These are phyloP conservation scores for Thymallus thymallus DNA, from an alignment of 2,113 vertebrate genomes.

Conservation along the genomic window DNA sequence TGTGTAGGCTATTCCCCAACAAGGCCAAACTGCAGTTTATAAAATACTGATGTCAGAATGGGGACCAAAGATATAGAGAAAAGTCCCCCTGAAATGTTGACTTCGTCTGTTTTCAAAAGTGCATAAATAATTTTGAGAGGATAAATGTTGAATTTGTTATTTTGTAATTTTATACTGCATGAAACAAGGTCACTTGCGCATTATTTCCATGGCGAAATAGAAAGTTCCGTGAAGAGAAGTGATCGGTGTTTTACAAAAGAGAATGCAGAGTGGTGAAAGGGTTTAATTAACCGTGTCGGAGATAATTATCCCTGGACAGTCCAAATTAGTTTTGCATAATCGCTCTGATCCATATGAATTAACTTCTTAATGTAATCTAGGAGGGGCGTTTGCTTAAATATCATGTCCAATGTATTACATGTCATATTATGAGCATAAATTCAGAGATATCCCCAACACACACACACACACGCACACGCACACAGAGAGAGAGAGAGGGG, in stretches of 20 bases:
- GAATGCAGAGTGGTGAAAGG: constrained; percentile 86
- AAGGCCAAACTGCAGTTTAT: neutral
- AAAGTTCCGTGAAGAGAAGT: constrained; percentile 89
- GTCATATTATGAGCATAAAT: constrained; percentile 15
- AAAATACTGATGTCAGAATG: neutral
- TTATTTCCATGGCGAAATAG: constrained; percentile 80
- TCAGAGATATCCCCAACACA: neutral
- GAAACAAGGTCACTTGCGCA: constrained; percentile 63
- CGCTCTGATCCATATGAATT: constrained; percentile 96
- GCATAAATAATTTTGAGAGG: neutral
- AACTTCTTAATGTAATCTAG: constrained; percentile 87
- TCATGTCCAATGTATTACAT: constrained; percentile 19
- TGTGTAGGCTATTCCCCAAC: no score
- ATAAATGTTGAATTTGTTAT: neutral
- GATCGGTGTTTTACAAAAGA: constrained; percentile 84
- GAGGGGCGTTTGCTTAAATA: constrained; percentile 53
- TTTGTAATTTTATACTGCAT: neutral
- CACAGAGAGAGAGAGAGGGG: no score
- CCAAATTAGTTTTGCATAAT: constrained; percentile 99
- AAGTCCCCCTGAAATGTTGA: neutral
- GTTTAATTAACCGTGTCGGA: constrained; percentile 98
- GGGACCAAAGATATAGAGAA: neutral
- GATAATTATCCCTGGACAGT: constrained; percentile 99
- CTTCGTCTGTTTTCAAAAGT: neutral
- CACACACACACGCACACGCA: neutral